Conservation (phyloP, 1,140 invertebrate species). For the Choristoneura fumiferana region DNA sequence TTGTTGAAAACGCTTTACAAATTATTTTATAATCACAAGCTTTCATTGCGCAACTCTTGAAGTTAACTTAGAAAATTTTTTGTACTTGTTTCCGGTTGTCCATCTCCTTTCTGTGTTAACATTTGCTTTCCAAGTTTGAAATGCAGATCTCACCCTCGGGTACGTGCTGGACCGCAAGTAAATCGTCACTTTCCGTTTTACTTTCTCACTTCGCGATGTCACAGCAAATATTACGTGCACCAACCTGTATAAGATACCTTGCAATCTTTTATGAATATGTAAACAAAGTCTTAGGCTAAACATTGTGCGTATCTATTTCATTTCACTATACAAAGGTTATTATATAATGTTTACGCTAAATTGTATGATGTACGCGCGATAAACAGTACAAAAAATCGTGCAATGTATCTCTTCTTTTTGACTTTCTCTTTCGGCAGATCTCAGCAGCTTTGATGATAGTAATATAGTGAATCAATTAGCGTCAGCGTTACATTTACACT, state of each 20-base stretch:
- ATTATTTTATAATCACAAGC: constrained; percentile 4
- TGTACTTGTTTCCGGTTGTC: background rate
- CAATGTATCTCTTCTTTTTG: constrained; percentile 11
- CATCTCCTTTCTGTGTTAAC: background rate
- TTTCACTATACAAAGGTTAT: too few species aligned
- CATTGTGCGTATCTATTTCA: background rate
- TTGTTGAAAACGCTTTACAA: background rate
- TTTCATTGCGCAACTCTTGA: background rate
- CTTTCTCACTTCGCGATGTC: constrained; percentile 46
- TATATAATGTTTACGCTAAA: too few species aligned
- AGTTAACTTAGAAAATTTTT: background rate
- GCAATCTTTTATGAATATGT: constrained; percentile 5
- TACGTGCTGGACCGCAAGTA: constrained; percentile 34
- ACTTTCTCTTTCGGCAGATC: background rate
- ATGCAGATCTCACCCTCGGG: constrained; percentile 36
- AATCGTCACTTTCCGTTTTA: constrained; percentile 46
- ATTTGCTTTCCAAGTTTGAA: constrained; percentile 32
- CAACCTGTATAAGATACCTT: constrained; percentile 17
- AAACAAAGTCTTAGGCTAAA: background rate
- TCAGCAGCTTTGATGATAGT: background rate
- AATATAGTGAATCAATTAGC: constrained; percentile 18
- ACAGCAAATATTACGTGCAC: constrained; percentile 44
- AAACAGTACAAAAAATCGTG: too few species aligned
- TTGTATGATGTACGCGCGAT: too few species aligned
- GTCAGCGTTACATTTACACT: constrained; percentile 5